Conservation (phyloP, 2,113 vertebrate genomes). For the Neodontobutis hainanensis region DNA sequence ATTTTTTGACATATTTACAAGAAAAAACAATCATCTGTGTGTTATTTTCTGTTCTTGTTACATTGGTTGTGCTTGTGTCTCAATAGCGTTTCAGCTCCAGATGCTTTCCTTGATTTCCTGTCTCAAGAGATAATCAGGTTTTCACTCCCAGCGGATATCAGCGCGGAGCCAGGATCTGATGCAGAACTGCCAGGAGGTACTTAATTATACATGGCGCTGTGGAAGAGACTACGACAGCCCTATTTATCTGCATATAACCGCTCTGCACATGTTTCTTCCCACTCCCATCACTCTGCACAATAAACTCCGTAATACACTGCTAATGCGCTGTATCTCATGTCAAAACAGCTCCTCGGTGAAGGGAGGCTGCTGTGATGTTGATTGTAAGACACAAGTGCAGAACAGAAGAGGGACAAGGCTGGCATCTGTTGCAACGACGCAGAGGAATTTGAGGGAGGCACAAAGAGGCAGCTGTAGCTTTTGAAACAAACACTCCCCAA, state of each 20-base stretch:
- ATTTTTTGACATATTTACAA: slow-evolving; percentile 18
- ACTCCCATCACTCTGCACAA: slow-evolving; percentile 46
- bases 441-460: slow-evolving; percentile 30
- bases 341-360: slow-evolving; percentile 52
- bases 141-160: slow-evolving; percentile 69
- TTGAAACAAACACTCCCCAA: slow-evolving; percentile 5
- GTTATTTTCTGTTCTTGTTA: slow-evolving; percentile 33
- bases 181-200: slow-evolving; percentile 51
- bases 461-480: slow-evolving; percentile 28
- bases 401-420: slow-evolving; percentile 23
- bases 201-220: slow-evolving; percentile 70
- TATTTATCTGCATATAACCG: slow-evolving; percentile 69
- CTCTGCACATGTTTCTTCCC: slow-evolving; percentile 45
- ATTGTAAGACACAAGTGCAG: slow-evolving; percentile 32
- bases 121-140: slow-evolving; percentile 75
- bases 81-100: slow-evolving; percentile 61
- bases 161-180: slow-evolving; percentile 66
- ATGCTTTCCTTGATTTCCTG: slow-evolving; percentile 68
- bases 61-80: slow-evolving; percentile 41
- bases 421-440: slow-evolving; percentile 46
- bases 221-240: slow-evolving; percentile 57
- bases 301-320: slow-evolving; percentile 48
- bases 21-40: slow-evolving; percentile 24
- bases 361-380: slow-evolving; percentile 38
- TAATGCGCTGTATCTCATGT: slow-evolving; percentile 60